A percentile compares a stretch with the other conserved stretches of the same genome.
phyloP scores from a whole-genome alignment of 2,888 invertebrate genomes.

The Rhogogaster chlorosoma region DNA sequence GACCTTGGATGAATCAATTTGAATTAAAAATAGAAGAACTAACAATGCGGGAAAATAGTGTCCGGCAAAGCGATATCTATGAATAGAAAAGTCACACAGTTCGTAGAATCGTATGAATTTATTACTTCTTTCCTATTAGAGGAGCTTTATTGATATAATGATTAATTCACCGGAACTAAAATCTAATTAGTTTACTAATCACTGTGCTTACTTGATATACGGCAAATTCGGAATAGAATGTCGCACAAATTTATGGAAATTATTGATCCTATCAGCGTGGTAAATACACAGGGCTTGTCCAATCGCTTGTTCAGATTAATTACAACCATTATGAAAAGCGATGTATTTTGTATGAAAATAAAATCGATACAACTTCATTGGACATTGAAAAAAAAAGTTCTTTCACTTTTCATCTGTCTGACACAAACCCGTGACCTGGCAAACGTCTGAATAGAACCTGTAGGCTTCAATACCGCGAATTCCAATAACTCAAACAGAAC shows the following conservation, averaged over 20 bases:
- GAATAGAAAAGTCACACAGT: background rate
- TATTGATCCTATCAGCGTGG: background rate
- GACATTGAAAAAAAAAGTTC: background rate
- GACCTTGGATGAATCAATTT: background rate
- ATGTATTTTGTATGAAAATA: background rate
- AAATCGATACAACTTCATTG: background rate
- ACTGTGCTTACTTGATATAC: background rate
- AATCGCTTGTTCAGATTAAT: background rate
- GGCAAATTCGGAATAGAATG: background rate
- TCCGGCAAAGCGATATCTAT: background rate
- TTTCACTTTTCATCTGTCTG: background rate
- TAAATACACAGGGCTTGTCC: background rate
- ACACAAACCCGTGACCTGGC: background rate
- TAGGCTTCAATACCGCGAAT: background rate
- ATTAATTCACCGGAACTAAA: background rate
- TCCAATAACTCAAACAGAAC: constrained; percentile 20
- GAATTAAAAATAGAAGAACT: background rate
- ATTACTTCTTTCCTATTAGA: background rate
- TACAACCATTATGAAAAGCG: background rate
- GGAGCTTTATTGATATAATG: background rate
- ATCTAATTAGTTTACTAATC: background rate
- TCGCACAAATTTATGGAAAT: background rate
- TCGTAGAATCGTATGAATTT: background rate
- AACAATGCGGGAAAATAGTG: background rate
- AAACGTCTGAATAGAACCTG: background rate